Conservation (phyloP, 2,888 invertebrate species). For the Tanytarsus gracilentus region DNA sequence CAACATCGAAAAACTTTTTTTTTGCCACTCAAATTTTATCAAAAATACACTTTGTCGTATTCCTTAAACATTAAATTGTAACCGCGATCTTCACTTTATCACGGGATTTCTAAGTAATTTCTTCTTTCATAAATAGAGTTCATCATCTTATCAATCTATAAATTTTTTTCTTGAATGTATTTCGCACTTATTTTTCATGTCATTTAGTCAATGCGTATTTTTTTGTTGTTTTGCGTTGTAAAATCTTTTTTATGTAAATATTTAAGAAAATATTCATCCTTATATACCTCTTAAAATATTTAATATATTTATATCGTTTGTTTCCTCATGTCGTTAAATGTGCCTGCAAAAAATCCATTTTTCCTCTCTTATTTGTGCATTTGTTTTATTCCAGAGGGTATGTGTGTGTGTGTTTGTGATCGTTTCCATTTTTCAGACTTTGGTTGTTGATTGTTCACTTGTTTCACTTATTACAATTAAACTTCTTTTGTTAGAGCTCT, state of each 20-base stretch:
- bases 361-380: background rate
- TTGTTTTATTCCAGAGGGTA: background rate
- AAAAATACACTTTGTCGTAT: background rate
- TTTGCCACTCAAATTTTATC: background rate
- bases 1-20: slow-evolving; percentile 6
- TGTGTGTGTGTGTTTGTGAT: background rate
- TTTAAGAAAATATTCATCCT: slow-evolving; percentile 8
- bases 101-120: background rate
- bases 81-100: background rate
- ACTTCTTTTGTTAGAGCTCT: background rate
- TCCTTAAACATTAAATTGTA: background rate
- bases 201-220: background rate
- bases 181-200: background rate
- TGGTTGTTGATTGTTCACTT: slow-evolving; percentile 28
- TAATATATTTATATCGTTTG: background rate
- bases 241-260: slow-evolving; percentile 1
- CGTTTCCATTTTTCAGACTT: slow-evolving; percentile 11
- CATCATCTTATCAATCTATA: background rate
- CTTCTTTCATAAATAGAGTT: slow-evolving; percentile 4
- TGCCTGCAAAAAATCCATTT: too few relatives aligned
- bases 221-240: background rate
- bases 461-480: background rate
- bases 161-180: background rate
- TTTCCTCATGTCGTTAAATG: too few relatives aligned
- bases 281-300: background rate